phyloP scores from a whole-genome alignment of 2,113 vertebrate species.

The Narcine bancroftii region DNA sequence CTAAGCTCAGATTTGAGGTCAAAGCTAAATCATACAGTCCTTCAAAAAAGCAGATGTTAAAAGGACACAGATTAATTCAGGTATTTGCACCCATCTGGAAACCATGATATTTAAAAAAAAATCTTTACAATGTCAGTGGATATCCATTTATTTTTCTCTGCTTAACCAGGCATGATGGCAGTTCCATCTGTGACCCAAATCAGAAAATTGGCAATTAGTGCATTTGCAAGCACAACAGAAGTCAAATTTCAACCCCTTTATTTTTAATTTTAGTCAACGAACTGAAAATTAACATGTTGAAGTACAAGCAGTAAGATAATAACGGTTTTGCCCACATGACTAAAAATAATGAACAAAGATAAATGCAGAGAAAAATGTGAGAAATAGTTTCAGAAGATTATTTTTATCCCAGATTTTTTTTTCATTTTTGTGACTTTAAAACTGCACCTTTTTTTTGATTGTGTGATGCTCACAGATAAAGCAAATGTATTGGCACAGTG shows the following conservation, averaged over 20 bases:
- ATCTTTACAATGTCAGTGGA: background rate
- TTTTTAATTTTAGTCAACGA: background rate
- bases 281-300: background rate
- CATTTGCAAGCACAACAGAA: no score
- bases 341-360: background rate
- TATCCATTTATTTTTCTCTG: background rate
- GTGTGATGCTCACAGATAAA: conserved; percentile 41
- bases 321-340: background rate
- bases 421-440: background rate
- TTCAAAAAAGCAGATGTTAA: background rate
- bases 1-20: background rate
- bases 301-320: background rate
- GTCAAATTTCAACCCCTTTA: background rate
- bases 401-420: background rate
- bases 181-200: background rate
- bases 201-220: background rate
- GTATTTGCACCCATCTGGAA: background rate
- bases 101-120: background rate
- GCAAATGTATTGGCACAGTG: background rate
- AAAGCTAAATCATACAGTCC: background rate
- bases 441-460: background rate
- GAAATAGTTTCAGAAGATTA: no score
- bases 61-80: background rate
- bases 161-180: background rate
- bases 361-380: no score